Evolutionary conservation across 2,888 invertebrate genomes (phyloP).

Genomic region (Tolmerus cingulatus): DNA sequence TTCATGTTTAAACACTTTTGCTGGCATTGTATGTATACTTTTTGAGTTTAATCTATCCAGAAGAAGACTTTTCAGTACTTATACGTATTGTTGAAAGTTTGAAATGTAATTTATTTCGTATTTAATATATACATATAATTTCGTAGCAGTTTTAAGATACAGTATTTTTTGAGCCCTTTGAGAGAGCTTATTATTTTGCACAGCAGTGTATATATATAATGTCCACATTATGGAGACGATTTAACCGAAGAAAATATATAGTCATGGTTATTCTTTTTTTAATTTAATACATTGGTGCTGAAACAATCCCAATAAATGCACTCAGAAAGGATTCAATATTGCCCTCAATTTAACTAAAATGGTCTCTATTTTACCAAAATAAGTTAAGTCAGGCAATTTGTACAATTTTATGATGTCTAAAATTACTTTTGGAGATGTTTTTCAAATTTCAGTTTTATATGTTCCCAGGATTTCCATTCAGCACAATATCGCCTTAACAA

Average conservation of each 20-base stretch:
- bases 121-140: no score
- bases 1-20: neutral
- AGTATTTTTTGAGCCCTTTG: no score
- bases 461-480: neutral
- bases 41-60: neutral
- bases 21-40: neutral
- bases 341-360: neutral
- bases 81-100: no score
- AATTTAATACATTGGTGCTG: no score
- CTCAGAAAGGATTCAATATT: neutral
- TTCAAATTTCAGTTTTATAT: no score
- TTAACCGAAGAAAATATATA: no score
- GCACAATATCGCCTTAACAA: neutral
- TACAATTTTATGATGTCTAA: neutral
- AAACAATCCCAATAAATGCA: neutral
- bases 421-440: neutral
- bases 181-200: no score
- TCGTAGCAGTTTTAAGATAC: no score
- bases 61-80: no score
- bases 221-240: neutral
- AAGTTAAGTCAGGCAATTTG: neutral
- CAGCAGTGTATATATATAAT: no score
- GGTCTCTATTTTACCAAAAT: neutral
- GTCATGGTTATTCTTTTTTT: no score
- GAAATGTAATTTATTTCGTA: no score